Percentiles rank a stretch among this genome's conserved stretches.
phyloP scores from a whole-genome alignment of 92 coral and sea anemone genomes.

The Phenganax marumi region DNA sequence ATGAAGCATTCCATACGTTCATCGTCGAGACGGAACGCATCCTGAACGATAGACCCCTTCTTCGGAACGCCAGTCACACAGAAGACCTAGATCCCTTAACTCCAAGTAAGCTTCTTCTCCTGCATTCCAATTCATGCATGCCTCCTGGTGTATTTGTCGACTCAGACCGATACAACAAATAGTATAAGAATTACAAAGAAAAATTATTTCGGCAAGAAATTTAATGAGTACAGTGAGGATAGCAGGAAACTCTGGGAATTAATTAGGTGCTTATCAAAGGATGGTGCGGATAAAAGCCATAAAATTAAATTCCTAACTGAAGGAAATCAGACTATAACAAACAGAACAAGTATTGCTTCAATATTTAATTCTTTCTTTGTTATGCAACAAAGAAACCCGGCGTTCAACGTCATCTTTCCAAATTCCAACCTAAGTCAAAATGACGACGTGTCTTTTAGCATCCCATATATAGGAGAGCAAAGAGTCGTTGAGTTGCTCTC shows the following conservation, averaged over 20 bases:
- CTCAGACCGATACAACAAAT: constrained; percentile 34
- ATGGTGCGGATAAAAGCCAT: neutral
- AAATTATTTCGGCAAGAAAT: constrained; percentile 8
- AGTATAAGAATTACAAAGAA: constrained; percentile 53
- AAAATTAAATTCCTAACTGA: constrained; percentile 13
- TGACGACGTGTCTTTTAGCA: constrained; percentile 4
- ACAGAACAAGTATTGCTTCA: constrained; percentile 8
- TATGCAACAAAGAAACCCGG: constrained; percentile 29
- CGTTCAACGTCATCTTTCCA: neutral
- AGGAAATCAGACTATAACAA: constrained; percentile 22
- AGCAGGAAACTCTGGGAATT: constrained; percentile 64
- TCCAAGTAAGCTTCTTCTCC: constrained; percentile 54
- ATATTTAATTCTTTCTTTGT: constrained; percentile 23
- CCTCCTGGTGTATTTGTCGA: constrained; percentile 39
- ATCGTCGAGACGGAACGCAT: constrained; percentile 51
- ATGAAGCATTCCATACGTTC: constrained; percentile 43
- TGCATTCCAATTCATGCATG: constrained; percentile 24
- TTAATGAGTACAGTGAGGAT: constrained; percentile 40
- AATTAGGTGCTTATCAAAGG: constrained; percentile 43
- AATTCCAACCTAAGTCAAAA: constrained; percentile 14
- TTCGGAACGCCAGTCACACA: constrained; percentile 30
- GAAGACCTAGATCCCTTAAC: constrained; percentile 49
- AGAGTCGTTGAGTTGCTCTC: constrained; percentile 35
- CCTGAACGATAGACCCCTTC: constrained; percentile 55
- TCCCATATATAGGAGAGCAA: constrained; percentile 31